phyloP scores from a whole-genome alignment of 2,113 vertebrate species.

The Oplegnathus fasciatus region DNA sequence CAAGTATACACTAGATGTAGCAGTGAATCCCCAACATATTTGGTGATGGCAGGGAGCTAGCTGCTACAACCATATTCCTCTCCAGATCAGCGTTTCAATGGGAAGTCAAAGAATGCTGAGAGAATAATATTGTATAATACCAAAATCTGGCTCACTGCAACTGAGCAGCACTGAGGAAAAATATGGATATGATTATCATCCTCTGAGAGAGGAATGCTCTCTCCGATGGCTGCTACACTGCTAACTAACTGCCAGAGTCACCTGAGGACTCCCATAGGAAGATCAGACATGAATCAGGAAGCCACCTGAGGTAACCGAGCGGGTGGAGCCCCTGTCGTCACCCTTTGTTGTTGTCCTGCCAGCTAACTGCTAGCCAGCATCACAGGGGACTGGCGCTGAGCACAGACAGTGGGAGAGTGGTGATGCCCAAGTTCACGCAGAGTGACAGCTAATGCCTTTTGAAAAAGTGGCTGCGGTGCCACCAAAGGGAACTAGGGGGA shows the following conservation, averaged over 20 bases:
- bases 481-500: conserved; percentile 57
- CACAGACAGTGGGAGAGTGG: conserved; percentile 40
- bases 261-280: conserved; percentile 29
- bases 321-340: conserved; percentile 11
- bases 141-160: background rate
- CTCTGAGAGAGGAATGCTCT: background rate
- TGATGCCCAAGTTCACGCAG: conserved; percentile 53
- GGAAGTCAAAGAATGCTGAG: conserved; percentile 3
- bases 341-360: conserved; percentile 53
- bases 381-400: conserved; percentile 58
- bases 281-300: conserved; percentile 30
- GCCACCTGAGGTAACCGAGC: conserved; percentile 39
- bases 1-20: background rate
- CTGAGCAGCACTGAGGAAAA: background rate
- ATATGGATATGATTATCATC: conserved; percentile 3
- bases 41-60: background rate
- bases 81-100: background rate
- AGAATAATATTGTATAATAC: background rate
- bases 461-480: conserved; percentile 53
- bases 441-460: conserved; percentile 66
- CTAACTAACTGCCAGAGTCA: conserved; percentile 13
- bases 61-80: background rate
- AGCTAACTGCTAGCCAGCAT: conserved; percentile 50
- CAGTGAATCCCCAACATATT: background rate
- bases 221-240: background rate